These are phyloP conservation scores for Liodrosophila aerea DNA, from an alignment of 2,888 invertebrate species.

Conservation along the genomic window DNA sequence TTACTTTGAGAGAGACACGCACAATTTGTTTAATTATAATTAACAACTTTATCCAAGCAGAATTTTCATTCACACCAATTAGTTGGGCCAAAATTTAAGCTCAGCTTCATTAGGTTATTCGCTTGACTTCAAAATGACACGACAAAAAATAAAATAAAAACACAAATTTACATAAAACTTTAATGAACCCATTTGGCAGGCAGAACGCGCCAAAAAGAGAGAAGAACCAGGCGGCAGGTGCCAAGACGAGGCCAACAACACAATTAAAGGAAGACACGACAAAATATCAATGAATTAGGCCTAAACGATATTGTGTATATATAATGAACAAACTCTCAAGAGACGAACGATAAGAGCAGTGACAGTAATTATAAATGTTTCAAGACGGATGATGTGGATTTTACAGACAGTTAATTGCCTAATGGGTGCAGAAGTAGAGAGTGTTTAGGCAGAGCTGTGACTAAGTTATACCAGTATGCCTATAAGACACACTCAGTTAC, in stretches of 20 bases:
- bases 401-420: too few species aligned
- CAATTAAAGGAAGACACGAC: slow-evolving; percentile 25
- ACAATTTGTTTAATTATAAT: slow-evolving; percentile 45
- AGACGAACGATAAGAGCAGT: neutral
- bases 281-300: slow-evolving; percentile 31
- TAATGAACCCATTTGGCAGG: slow-evolving; percentile 63
- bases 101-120: too few species aligned
- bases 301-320: slow-evolving; percentile 4
- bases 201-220: slow-evolving; percentile 37
- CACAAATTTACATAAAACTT: slow-evolving; percentile 58
- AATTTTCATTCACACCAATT: slow-evolving; percentile 29
- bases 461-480: too few species aligned
- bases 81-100: neutral
- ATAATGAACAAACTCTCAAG: slow-evolving; percentile 21
- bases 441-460: too few species aligned
- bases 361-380: neutral
- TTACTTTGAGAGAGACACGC: neutral
- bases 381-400: too few species aligned
- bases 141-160: slow-evolving; percentile 6
- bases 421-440: too few species aligned
- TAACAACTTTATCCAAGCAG: slow-evolving; percentile 48
- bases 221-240: slow-evolving; percentile 42
- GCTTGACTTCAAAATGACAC: slow-evolving; percentile 21
- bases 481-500: too few species aligned
- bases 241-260: slow-evolving; percentile 22